Evolutionary conservation across 2,113 vertebrate genomes (phyloP), one percentile per base, ranked within the genome.

Genomic region (Acanthisitta chloris): DNA sequence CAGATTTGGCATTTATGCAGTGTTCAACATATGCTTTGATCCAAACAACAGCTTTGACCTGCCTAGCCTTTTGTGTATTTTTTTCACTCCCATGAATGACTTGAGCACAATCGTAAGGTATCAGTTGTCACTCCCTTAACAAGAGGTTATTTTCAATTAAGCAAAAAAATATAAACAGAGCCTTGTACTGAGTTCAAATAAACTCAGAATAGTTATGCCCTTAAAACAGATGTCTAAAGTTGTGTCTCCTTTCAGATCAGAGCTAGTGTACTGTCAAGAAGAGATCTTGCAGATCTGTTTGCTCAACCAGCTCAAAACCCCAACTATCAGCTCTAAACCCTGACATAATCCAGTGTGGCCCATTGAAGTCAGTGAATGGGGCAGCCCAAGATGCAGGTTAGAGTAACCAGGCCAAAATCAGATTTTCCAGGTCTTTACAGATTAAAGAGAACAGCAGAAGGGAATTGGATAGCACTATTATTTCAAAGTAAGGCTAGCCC

Each of bases 101-200:
- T 95, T 49, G 40, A 94, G 91, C 82, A 81, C 86, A 86, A 93
- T 93, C 15, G 14, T 86, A 77, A 28, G 59, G 87, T 92, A 95
- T 97, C 83, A 0, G 91, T 34, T 97, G 92, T 94, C 96, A 93
- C 92, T 95, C 43, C 74, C 72, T 77, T 96, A 97, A 97, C 78
- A 71, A 94, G 92, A 93, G 93, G 96, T 89, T 97, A 95, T 91
- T 97, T 96, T 95, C 95, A 96, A 85, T 97, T 97, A 95, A 96
- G 96, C 74, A 93, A 73, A 88, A 93, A 86, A 93, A 96, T 93
- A 96, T 93, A 96, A 96, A 96, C 94, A 97, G 72, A 90, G 81
- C 28, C 72, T 82, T 71, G 62, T 81, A 82, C 24, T 38, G 34
- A 95, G 88, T 96, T 96, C 94, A 96, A 94, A 92, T 95, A 93